Percentiles rank a stretch among this genome's conserved stretches.
Evolutionary conservation across 2,113 vertebrate species (phyloP).

Genomic region (Amphiprion ocellaris): DNA sequence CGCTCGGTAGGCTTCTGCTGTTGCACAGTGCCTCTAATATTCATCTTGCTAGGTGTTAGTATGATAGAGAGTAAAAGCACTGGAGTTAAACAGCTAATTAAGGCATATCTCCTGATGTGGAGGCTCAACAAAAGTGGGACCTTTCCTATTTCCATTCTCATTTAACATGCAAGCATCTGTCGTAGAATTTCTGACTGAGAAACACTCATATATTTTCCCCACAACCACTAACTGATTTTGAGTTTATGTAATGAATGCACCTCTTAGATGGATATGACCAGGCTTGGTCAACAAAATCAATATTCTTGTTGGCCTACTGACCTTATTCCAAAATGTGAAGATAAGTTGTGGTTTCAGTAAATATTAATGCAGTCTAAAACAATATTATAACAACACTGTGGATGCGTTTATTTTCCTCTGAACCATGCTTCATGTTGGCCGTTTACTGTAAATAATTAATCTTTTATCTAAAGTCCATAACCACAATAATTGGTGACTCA

Average conservation of each 20-base stretch:
- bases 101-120: slow-evolving; percentile 17
- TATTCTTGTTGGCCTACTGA: background rate
- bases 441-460: slow-evolving; percentile 22
- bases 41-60: slow-evolving; percentile 2
- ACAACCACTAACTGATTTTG: background rate
- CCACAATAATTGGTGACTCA: slow-evolving; percentile 1
- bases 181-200: background rate
- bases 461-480: slow-evolving; percentile 13
- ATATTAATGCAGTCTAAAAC: too few species aligned
- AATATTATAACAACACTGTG: too few species aligned
- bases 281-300: background rate
- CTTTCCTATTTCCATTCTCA: background rate
- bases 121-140: slow-evolving; percentile 3
- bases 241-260: background rate
- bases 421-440: background rate
- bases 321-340: background rate
- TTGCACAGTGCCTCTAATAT: slow-evolving; percentile 17
- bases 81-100: slow-evolving; percentile 18
- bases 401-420: too few species aligned
- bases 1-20: slow-evolving; percentile 29
- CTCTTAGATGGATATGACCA: background rate
- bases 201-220: background rate
- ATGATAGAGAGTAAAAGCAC: slow-evolving; percentile 3
- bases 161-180: background rate
- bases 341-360: too few species aligned